Conservation (phyloP, 2,888 invertebrate species). For the Flexamia atlantica region DNA sequence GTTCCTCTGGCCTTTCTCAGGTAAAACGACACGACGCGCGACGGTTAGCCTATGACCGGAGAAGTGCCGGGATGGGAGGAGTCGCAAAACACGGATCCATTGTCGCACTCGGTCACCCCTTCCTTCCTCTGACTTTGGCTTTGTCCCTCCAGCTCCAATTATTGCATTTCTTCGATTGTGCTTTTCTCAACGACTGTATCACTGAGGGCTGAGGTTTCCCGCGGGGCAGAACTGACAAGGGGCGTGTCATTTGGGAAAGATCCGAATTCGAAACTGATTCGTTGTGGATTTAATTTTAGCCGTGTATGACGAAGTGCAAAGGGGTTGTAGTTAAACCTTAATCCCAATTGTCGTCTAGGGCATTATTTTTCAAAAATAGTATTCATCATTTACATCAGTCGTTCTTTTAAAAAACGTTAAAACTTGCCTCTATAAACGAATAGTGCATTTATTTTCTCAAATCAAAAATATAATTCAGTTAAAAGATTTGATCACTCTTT, state of each 20-base stretch:
- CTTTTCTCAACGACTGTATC: constrained; percentile 41
- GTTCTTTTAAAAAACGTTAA: too few species aligned
- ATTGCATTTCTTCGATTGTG: constrained; percentile 50
- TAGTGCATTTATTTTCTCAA: too few species aligned
- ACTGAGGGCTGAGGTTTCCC: neutral
- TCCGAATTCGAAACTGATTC: constrained; percentile 31
- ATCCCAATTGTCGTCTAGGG: too few species aligned
- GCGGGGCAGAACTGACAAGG: neutral
- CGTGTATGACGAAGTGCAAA: too few species aligned
- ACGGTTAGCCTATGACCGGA: constrained; percentile 21
- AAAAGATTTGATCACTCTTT: too few species aligned
- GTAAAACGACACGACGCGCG: constrained; percentile 7
- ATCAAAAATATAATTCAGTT: too few species aligned
- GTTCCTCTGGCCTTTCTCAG: neutral
- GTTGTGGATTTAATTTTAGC: too few species aligned
- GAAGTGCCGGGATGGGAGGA: constrained; percentile 27
- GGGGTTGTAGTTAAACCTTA: too few species aligned
- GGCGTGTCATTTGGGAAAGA: constrained; percentile 1
- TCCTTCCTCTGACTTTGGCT: constrained; percentile 30
- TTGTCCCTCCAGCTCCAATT: constrained; percentile 51
- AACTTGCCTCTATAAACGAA: too few species aligned
- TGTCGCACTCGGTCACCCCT: constrained; percentile 50
- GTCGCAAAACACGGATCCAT: constrained; percentile 44
- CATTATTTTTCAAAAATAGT: too few species aligned
- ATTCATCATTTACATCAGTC: too few species aligned